Base-by-base conservation (phyloP, 2,113 vertebrate species). In the Electrona antarctica region DNA sequence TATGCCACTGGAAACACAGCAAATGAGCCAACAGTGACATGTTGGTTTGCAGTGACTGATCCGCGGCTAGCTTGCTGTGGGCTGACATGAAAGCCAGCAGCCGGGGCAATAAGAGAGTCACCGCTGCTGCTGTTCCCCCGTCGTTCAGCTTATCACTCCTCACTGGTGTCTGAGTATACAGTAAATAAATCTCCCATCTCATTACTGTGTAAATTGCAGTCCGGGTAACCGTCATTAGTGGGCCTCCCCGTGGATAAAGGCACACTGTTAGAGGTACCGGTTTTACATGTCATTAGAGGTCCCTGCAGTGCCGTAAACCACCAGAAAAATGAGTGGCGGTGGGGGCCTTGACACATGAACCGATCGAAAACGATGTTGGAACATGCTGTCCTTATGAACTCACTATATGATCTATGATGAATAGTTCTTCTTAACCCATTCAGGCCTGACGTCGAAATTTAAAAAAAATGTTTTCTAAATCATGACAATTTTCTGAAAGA, bases 181-280 rank as follows among this genome's bases (percentile, higher is more conserved):
- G 76, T 85, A 70, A 85, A 90, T 87, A 78, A 71, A 90, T 90
- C 78, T 88, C 74, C 78, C 74, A 76, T 72, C 79, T 87, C 81
- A 85, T 89, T 89, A 89, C 71, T 70, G 85, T 78, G 86, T 68
- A 84, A 87, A 88, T 83, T 67, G 78, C 78, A 90, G 85, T 84
- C 80, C 77, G 70, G 85, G 82, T 6, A 83, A 88, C 80, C 74
- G 84, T 85, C 84, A 91, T 90, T 90, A 87, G 82, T 47, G 58
- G 76, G 67, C 77, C 69, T 76, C 83, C 78, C 76, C 67, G 76
- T 69, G 82, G 85, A 79, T 85, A 74, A 86, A 87, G 77, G 78
- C 81, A 81, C 78, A 78, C 77, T 67, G 70, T 78, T 82, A 74
- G 77, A 78, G 81, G 77, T 68, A 79, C 54, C 74, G 70, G 65